phyloP scores from a whole-genome alignment of 2,113 vertebrate species.

The Myotis brandtii region DNA sequence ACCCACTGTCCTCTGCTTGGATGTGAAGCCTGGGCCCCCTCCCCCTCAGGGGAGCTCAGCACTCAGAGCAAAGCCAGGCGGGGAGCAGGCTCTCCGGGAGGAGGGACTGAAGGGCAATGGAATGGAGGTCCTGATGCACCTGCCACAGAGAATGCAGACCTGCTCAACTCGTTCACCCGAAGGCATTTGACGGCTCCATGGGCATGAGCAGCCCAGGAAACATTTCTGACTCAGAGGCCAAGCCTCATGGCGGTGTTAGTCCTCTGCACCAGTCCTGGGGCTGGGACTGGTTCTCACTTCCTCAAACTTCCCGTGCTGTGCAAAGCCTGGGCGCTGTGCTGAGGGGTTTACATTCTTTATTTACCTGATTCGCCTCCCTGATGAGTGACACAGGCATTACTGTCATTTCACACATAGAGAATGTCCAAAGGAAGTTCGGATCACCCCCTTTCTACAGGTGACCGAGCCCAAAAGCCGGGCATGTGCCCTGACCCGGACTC shows the following conservation, averaged over 20 bases:
- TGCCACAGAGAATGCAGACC: neutral
- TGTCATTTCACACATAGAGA: neutral
- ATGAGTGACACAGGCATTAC: neutral
- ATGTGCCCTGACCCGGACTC: neutral
- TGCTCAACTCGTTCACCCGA: fast-evolving
- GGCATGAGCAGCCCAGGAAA: neutral
- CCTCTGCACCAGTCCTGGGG: neutral
- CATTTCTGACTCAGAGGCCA: neutral
- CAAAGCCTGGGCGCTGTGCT: neutral
- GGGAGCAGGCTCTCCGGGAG: neutral
- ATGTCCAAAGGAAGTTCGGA: neutral
- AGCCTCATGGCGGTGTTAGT: fast-evolving
- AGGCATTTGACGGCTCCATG: neutral
- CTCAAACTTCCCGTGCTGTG: neutral
- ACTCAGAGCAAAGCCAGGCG: neutral
- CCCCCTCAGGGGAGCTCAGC: neutral
- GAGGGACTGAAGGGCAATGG: fast-evolving
- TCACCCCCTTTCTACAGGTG: neutral
- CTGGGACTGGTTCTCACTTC: neutral
- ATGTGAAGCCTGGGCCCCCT: neutral
- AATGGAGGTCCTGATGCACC: neutral
- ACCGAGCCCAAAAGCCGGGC: no score
- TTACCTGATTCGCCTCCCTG: neutral
- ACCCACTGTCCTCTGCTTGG: neutral
- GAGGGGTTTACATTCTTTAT: neutral